Conservation (phyloP, 2,888 invertebrate genomes). For the Anarsia innoxiella region DNA sequence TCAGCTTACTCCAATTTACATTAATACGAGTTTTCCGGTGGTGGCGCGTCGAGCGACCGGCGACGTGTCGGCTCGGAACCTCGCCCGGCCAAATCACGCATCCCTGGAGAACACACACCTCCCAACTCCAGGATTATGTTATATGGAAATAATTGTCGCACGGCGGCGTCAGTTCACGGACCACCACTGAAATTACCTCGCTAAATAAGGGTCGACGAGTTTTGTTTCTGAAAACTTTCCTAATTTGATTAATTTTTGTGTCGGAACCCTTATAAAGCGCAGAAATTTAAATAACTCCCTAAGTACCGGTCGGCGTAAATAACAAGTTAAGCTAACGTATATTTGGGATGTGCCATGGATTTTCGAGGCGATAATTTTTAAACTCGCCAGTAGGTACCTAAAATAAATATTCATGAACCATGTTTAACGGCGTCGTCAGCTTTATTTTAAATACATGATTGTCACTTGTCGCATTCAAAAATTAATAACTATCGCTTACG, state of each 20-base stretch:
- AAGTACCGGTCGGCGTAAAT: slow-evolving; percentile 16
- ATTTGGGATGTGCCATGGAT: no score
- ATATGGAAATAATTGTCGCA: slow-evolving; percentile 67
- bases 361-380: no score
- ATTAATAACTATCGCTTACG: no score
- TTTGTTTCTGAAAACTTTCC: slow-evolving; percentile 47
- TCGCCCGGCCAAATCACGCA: slow-evolving; percentile 43
- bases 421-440: no score
- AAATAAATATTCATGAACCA: no score
- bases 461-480: no score
- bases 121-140: slow-evolving; percentile 59
- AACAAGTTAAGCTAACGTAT: no score
- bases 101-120: slow-evolving; percentile 51
- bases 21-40: slow-evolving; percentile 42
- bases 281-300: slow-evolving; percentile 25
- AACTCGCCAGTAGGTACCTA: no score
- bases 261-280: slow-evolving; percentile 29
- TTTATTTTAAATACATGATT: no score
- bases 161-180: slow-evolving; percentile 43
- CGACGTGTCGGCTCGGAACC: slow-evolving; percentile 17
- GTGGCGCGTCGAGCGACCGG: slow-evolving; percentile 20
- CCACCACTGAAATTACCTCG: slow-evolving; percentile 47
- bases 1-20: slow-evolving; percentile 55
- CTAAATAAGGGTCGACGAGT: slow-evolving; percentile 51
- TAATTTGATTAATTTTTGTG: slow-evolving; percentile 57